A percentile compares a stretch with the other conserved stretches of the same genome.
Evolutionary conservation across 2,113 vertebrate genomes (phyloP).

Genomic region (Aphelocoma coerulescens): DNA sequence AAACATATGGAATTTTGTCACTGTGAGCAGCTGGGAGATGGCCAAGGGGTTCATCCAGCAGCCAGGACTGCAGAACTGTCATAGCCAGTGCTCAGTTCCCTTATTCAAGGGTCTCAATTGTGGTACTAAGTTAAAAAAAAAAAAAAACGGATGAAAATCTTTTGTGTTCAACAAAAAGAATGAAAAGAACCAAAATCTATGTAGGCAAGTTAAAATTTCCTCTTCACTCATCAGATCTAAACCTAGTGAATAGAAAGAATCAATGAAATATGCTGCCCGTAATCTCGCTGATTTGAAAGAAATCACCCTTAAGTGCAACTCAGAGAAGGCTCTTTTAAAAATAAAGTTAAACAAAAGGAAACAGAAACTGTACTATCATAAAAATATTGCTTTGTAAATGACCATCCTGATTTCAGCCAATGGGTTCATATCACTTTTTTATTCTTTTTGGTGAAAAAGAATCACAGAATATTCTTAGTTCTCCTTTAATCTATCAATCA

Average conservation of each 20-base stretch:
- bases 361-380: not conserved
- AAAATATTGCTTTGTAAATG: not conserved
- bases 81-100: not conserved
- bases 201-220: not conserved
- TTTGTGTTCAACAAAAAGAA: not conserved
- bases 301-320: not conserved
- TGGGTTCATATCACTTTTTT: not conserved
- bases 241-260: not conserved
- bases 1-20: not conserved
- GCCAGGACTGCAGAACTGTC: not conserved
- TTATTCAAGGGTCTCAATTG: not conserved
- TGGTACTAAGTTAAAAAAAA: not conserved
- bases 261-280: not conserved
- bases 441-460: slow-evolving; percentile 10
- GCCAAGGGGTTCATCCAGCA: not conserved
- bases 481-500: not conserved
- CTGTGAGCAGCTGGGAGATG: not conserved
- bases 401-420: not conserved
- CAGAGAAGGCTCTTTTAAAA: not conserved
- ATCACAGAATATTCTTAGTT: not conserved
- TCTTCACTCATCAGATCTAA: not conserved
- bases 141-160: not conserved
- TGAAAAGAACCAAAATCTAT: not conserved
- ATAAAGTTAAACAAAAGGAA: not conserved
- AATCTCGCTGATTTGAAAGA: not conserved